phyloP scores from a whole-genome alignment of 2,113 vertebrate genomes.

The Callaeas wilsoni region DNA sequence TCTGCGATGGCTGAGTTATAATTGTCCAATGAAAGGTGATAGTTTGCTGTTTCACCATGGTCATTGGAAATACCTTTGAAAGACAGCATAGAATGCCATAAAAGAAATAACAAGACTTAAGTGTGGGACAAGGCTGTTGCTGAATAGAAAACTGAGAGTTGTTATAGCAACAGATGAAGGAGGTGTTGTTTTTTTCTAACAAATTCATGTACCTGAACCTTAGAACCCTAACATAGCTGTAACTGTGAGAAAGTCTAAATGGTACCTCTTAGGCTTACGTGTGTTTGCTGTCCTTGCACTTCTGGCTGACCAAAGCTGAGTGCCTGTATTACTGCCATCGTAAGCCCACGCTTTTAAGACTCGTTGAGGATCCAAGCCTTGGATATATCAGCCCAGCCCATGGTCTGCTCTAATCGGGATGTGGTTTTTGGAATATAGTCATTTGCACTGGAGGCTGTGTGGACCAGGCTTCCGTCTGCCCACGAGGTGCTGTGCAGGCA shows the following conservation, averaged over 20 bases:
- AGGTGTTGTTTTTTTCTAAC: neutral
- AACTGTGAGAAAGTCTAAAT: neutral
- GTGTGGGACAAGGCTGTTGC: neutral
- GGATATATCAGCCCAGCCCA: neutral
- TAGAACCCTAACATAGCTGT: neutral
- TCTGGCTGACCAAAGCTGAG: neutral
- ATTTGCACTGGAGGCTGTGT: rapidly evolving
- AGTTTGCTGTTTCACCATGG: neutral
- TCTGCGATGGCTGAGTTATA: neutral
- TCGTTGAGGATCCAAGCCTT: neutral
- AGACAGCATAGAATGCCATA: neutral
- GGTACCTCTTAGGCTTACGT: neutral
- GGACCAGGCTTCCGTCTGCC: neutral
- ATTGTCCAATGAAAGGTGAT: neutral
- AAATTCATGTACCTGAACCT: neutral
- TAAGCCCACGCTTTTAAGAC: neutral
- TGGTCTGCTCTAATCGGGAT: rapidly evolving
- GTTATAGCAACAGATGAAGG: neutral
- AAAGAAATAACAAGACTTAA: neutral
- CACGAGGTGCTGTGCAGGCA: neutral
- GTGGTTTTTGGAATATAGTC: neutral
- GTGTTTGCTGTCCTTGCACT: neutral
- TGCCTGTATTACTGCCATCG: neutral
- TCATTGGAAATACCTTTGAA: neutral
- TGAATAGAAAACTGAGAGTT: neutral